Conservation (phyloP, 2,113 vertebrate genomes). For the Petaurus breviceps region DNA sequence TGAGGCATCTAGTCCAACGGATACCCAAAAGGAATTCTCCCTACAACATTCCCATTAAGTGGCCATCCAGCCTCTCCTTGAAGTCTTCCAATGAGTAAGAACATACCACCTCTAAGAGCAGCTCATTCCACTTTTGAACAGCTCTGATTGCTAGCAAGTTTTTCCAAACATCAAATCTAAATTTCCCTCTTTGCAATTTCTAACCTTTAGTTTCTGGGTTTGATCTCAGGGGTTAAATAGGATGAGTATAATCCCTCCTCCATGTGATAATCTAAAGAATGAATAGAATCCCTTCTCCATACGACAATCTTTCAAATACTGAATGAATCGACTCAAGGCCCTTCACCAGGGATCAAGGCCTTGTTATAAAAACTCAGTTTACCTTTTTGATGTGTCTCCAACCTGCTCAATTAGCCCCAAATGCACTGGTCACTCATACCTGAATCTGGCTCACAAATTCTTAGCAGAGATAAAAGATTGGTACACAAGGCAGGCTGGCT, state of each 20-base stretch:
- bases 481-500: not conserved
- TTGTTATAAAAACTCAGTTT: not conserved
- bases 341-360: not conserved
- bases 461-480: not conserved
- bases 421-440: not conserved
- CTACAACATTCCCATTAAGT: not conserved
- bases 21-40: not conserved
- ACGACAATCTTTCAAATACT: not conserved
- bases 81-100: not conserved
- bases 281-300: too few relatives aligned
- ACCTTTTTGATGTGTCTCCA: not conserved
- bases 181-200: not conserved
- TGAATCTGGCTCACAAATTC: not conserved
- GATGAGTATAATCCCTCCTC: too few relatives aligned
- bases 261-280: not conserved
- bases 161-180: not conserved
- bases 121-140: not conserved
- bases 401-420: not conserved
- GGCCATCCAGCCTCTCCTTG: not conserved
- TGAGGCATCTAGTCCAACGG: not conserved
- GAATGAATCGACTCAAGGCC: not conserved
- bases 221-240: not conserved
- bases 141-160: not conserved
- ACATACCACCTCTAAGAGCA: not conserved
- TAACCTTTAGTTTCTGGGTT: not conserved